A percentile compares a stretch with the other conserved stretches of the same genome.
These are phyloP conservation scores for Riptortus pedestris DNA, from an alignment of 1,140 invertebrate genomes.

Conservation along the genomic window DNA sequence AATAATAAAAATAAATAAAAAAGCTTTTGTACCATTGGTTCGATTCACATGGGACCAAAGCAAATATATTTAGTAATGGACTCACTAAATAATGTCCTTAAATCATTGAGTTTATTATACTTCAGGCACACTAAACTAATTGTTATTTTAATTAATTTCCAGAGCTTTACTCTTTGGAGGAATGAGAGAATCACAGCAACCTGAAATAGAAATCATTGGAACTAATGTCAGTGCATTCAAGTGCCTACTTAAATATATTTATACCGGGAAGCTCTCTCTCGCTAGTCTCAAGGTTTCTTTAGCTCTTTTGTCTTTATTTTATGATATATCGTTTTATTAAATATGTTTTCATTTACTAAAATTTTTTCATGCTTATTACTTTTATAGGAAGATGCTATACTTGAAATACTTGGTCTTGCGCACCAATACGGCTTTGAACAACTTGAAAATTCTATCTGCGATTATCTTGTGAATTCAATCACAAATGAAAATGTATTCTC, in stretches of 20 bases:
- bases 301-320: too few species aligned
- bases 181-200: conserved; percentile 72
- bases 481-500: conserved; percentile 81
- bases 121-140: too few species aligned
- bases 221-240: conserved; percentile 83
- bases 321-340: too few species aligned
- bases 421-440: conserved; percentile 93
- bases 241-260: conserved; percentile 85
- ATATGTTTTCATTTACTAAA: too few species aligned
- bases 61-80: too few species aligned
- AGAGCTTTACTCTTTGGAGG: conserved; percentile 81
- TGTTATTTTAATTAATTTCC: conserved; percentile 26
- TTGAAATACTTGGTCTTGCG: conserved; percentile 79
- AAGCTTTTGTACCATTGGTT: too few species aligned
- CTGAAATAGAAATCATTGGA: conserved; percentile 75
- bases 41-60: too few species aligned
- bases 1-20: too few species aligned
- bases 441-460: conserved; percentile 80
- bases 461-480: conserved; percentile 81
- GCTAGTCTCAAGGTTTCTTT: conserved; percentile 54
- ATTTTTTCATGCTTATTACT: too few species aligned
- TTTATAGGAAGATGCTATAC: conserved; percentile 63
- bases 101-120: too few species aligned
- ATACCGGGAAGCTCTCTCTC: conserved; percentile 80
- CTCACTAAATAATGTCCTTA: too few species aligned